Evolutionary conservation across 2,797 vertebrate genomes (phyloP), one percentile per base, ranked within the genome.

Genomic region (Rhynchonycteris naso): DNA sequence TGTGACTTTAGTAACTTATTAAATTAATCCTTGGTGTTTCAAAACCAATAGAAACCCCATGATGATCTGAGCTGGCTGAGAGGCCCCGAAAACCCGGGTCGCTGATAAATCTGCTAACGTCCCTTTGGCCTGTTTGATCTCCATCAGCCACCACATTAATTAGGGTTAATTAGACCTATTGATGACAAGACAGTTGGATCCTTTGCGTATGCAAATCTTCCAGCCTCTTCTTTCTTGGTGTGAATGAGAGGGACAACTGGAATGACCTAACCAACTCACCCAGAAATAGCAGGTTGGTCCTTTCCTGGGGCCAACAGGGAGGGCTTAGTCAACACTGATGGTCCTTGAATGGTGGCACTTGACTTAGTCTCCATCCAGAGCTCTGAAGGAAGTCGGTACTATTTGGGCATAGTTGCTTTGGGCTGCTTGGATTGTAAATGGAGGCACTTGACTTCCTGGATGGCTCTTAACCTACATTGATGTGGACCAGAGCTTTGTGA

Each of bases 11-110:
- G 61, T 33, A 76, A 59, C 30, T 66, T 24, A 19, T 43, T 56
- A 35, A 93, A 59, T 80, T 58, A 81, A 78, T 91, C 47, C 33
- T 86, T 10, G 15, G 72, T 30, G 83, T 69, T 88, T 91, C 74
- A 58, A 61, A 81, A 35, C 43, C 19, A 7, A 10, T 9, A 30
- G 88, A n/a, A 94, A 91, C 19, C n/a, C 30, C 30, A 33, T 30
- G 5, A 52, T 22, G 38, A 35, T 4, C 61, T 43, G 65, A 58
- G 72, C 52, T 52, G 18, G 63, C 19, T 12, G 19, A 72, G 52
- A 50, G 54, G 72, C 56, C 54, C 35, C 33, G 52, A 30, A 68
- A 58, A 21, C 52, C 19, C 19, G 22, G 12, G n/a, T 4, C 24
- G 58, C 15, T 56, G 80, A 11, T 19, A 33, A 10, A 10, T 61